Base-by-base conservation (phyloP, 2,113 vertebrate genomes). In the Podiceps cristatus region DNA sequence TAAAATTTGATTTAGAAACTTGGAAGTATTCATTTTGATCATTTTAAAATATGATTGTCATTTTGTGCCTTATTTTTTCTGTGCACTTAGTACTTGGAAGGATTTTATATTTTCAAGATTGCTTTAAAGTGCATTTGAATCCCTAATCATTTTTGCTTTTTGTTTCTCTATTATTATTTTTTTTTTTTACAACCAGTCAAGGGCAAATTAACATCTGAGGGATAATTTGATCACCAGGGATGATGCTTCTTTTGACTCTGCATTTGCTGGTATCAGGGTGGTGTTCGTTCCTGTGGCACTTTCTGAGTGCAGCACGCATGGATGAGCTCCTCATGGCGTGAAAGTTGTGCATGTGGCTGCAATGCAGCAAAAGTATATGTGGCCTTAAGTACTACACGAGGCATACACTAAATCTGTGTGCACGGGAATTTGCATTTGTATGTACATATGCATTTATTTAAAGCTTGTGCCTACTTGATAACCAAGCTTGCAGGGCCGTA, bases 281-380 rank as follows among this genome's bases (percentile, higher is more conserved):
- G 2, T 71, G 12, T 44, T 78, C 23, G 14, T 55, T 86, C 12
- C 1, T 13, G 20, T 25, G 10, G 27, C 22, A 7, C 27, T 76
- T 80, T 59, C 29, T 37, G 88, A 31, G 40, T 16, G 4, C 5
- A 7, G 7, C 17, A 5, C 17, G 9, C 29, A 13, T 76, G 50
- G 60, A 45, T 0, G 1, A 76, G 9, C 50, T 58, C 7, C 47
- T 81, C 6, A 2, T 44, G 40, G 14, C 2, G 0, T 52, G 53
- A 8, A 22, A 89, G 58, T 47, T 27, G 12, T 20, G 1, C 27
- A 4, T 2, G 0, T 86, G 37, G 9, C 47, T 17, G 20, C 22
- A 59, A 0, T 87, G 64, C 42, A 35, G 31, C 45, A 45, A 35
- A 93, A 53, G 9, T 62, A 2, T 4, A 7, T 16, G 14, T 50